Base-by-base conservation (phyloP, 1,140 invertebrate species). In the Formica selysi region DNA sequence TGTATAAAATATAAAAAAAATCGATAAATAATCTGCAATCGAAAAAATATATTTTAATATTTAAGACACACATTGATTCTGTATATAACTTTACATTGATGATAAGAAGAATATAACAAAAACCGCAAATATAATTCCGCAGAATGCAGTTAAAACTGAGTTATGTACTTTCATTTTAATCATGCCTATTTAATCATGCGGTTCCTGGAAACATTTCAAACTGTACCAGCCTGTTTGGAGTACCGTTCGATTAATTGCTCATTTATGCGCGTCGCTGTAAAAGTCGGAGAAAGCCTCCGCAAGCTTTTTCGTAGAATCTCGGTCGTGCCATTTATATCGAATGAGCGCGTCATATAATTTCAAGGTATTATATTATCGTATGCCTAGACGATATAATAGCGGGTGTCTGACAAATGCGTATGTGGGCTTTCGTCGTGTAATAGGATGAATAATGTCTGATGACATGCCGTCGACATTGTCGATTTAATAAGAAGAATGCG, bases 301-400 rank as follows among this genome's bases (percentile, higher is more conserved):
- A 6, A 32, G 19, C 16, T 44, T 32, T 64, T 51, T 65, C 61
- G 19, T 32, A 19, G 41, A 78, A 65, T 78, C 76, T 64, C 61
- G 61, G 41, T 29, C 32, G 5, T 80, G 54, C 32, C 44, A 79
- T 22, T 80, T 70, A 68, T 57, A 41, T 26, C 41, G 26, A 44
- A 64, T 44, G 11, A 64, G 11, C 54, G 16, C 38, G 44, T 54
- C 32, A 36, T 78, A 48, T 38, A 44, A 80, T 80, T 80, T 80
- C 64, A 48, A 57, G 32, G 11, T 65, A 51, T 48, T 48, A 48
- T 29, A 29, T 29, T 29, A 29, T 48, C 13, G 13, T 51, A 22
- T 48, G 32, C 71, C 76, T 65, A 78, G 74, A 68, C 64, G 48
- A 80, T 57, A 64, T 70, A 57, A 70, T 57, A 68, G 48, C 48